Evolutionary conservation across 2,797 vertebrate species (phyloP).

Genomic region (Chlorospingus flavigularis): DNA sequence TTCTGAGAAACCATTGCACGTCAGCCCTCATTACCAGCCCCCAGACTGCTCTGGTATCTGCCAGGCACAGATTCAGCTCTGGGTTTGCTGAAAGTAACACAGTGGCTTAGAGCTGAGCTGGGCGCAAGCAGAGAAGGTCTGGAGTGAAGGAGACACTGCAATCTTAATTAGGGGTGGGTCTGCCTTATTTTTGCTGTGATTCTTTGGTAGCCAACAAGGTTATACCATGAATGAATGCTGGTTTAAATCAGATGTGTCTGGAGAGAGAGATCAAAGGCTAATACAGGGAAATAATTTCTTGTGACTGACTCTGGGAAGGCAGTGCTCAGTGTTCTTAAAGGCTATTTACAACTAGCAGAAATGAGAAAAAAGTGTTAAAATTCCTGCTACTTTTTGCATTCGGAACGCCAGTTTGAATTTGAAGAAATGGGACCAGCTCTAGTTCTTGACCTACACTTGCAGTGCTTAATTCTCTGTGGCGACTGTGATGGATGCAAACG

Average conservation of each 20-base stretch:
- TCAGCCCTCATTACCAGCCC: not conserved
- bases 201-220: not conserved
- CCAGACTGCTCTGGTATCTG: not conserved
- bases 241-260: not conserved
- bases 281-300: not conserved
- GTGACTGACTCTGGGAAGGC: not conserved
- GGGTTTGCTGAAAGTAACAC: not conserved
- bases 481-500: not conserved
- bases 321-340: not conserved
- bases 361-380: not conserved
- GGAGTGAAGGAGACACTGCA: not conserved
- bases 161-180: not conserved
- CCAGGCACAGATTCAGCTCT: not conserved
- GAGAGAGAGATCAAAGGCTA: not conserved
- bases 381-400: not conserved
- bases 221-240: not conserved
- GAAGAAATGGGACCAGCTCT: not conserved
- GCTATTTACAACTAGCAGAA: not conserved
- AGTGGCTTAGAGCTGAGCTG: not conserved
- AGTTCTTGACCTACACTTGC: conserved; percentile 19
- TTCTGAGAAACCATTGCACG: not conserved
- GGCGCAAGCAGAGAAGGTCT: not conserved
- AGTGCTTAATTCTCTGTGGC: conserved; percentile 24
- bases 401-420: not conserved
- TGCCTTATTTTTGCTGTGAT: not conserved